These are phyloP conservation scores for Heterotilapia buettikoferi DNA, from an alignment of 2,113 vertebrate species.

Conservation along the genomic window DNA sequence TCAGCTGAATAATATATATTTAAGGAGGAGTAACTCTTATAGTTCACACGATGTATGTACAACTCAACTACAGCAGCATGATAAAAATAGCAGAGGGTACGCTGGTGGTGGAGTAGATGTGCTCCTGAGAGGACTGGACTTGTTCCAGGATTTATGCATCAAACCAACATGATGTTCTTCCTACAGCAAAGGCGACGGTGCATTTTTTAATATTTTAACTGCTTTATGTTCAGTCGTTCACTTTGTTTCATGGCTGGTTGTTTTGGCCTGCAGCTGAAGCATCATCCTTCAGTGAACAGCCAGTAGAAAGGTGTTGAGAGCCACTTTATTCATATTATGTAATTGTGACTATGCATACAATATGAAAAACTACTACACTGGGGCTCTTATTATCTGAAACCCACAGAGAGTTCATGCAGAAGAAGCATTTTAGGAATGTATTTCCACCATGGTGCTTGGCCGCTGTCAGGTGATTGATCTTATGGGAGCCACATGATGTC, in stretches of 20 bases:
- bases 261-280: neutral
- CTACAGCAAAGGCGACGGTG: neutral
- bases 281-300: neutral
- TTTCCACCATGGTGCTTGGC: neutral
- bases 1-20: neutral
- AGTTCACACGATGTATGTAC: neutral
- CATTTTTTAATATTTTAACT: neutral
- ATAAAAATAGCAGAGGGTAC: neutral
- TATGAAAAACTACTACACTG: neutral
- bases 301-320: neutral
- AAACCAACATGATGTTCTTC: neutral
- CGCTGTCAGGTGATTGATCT: conserved; percentile 26
- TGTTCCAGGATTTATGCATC: neutral
- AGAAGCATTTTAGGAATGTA: neutral
- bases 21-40: neutral
- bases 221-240: neutral
- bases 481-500: conserved; percentile 33
- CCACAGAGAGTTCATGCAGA: neutral
- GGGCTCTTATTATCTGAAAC: neutral
- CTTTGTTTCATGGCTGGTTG: neutral
- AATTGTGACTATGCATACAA: neutral
- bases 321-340: neutral
- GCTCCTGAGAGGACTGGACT: neutral
- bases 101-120: neutral
- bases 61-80: neutral